Evolutionary conservation across 1,140 invertebrate genomes (phyloP), one percentile per base, ranked within the genome.

Genomic region (Papilio dardanus): DNA sequence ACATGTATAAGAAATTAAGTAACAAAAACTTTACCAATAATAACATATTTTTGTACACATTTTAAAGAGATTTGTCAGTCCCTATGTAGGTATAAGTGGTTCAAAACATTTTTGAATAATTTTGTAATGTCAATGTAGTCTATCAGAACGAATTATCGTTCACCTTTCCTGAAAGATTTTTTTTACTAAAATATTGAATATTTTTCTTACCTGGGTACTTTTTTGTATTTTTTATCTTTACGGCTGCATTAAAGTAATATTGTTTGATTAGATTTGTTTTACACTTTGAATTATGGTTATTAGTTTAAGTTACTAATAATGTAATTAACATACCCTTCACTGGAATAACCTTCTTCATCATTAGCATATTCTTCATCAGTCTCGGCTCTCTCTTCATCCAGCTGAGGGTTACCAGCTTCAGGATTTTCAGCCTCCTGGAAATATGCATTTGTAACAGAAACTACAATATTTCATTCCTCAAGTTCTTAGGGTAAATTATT

Each of bases 331-430:
- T 83, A 96, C 95, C 94, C 95, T 91, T 96, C 95, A 71, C 94
- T 95, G 82, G 96, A 95, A 83, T 95, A 94, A 76, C 94, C 94
- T 80, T 94, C 95, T 81, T 95, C 96, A 77, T 96, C 96, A 85
- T 96, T 96, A 19, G 95, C 95, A 79, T 95, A 94, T 76, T 96
- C 96, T 78, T 96, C 95, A 73, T 96, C 95, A 77, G 89, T 93
- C 30, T 94, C 94, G 74, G 94, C 94, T 75, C 94, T 94, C n/a
- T 95, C 93, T 79, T 93, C 91, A 77, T 92, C 90, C 7, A 93
- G 74, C 50, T 90, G 84, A 21, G 89, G 90, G 58, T 93, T 92
- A 37, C 89, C 92, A 40, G 90, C 90, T 84, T 93, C 92, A 35
- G 89, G 79, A 58, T 91, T 89, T n/a, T 92, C 87, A 40, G 84